Conservation (phyloP, 92 coral and sea anemone species). For the Palythoa grandis region DNA sequence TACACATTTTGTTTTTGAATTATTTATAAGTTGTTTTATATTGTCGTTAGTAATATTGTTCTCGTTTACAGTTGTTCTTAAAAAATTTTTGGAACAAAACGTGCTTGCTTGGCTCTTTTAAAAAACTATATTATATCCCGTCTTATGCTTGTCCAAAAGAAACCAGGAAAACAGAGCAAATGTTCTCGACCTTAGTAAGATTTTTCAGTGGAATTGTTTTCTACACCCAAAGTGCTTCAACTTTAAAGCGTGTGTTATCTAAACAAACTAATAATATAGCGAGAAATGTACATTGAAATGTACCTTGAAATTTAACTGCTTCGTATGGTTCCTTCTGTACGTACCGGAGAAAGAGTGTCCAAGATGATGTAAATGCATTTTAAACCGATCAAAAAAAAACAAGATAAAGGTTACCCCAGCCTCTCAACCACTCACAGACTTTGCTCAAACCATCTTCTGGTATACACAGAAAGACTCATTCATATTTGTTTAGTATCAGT, state of each 20-base stretch:
- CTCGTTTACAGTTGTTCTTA: neutral
- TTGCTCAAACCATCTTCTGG: too few relatives aligned
- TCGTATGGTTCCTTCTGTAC: too few relatives aligned
- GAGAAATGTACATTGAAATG: too few relatives aligned
- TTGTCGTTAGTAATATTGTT: neutral
- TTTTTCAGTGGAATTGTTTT: neutral
- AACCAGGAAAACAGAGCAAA: neutral
- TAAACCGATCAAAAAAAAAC: too few relatives aligned
- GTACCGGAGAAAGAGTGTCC: too few relatives aligned
- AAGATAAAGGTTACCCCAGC: too few relatives aligned
- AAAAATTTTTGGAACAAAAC: neutral
- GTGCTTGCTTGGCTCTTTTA: neutral
- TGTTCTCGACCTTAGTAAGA: neutral
- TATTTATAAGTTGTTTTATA: slow-evolving; percentile 34
- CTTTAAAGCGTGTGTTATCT: neutral
- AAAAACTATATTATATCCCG: slow-evolving; percentile 1
- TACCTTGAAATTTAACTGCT: too few relatives aligned
- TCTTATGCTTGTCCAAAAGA: neutral
- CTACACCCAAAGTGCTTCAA: neutral
- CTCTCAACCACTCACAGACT: too few relatives aligned
- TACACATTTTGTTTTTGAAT: neutral
- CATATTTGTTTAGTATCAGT: neutral
- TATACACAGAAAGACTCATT: neutral
- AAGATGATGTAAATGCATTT: too few relatives aligned
- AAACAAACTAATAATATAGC: neutral